Evolutionary conservation across 2,113 vertebrate genomes (phyloP), one percentile per base, ranked within the genome.

Genomic region (Grammomys dolichurus): DNA sequence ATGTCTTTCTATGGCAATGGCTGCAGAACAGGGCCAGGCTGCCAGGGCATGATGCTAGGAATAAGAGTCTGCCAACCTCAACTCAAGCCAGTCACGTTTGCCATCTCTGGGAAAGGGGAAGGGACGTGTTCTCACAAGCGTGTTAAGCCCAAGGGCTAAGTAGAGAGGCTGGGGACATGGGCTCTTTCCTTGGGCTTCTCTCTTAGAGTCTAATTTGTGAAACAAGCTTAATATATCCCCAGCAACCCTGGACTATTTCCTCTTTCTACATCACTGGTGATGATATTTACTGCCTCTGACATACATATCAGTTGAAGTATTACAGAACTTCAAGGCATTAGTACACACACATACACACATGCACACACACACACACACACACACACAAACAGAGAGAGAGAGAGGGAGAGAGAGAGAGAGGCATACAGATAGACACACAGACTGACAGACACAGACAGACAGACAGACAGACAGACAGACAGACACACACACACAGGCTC

Each of bases 1-100:
- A 48, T 80, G 95, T 94, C 94, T 97, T 73, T 92, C 92, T 67
- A 77, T 89, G 90, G 95, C 91, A 86, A 76, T 93, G 89, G 89
- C 92, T 93, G 82, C 26, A 97, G 92, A 90, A 86, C 73, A 92
- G 85, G 94, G 92, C 67, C 88, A 84, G 85, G 43, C 90, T 96
- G 96, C 93, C 96, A 87, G 96, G 56, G 48, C 33, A 0, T 1
- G 22, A 58, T 86, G 96, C 95, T 97, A 96, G 24, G 86, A 89
- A 51, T 73, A 40, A 73, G n/a, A 36, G 22, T 75, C 33, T 95
- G 97, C 93, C 93, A 95, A 56, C 60, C 16, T 36, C 26, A 70
- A 67, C 89, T 88, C 91, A 56, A 95, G n/a, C n/a, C 31, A 76
- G 86, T 65, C 63, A 65, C 28, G 14, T 28, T 65, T 69, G 95